Percentiles rank a stretch among this genome's conserved stretches.
phyloP scores from a whole-genome alignment of 2,888 invertebrate species.

The Tiliacea aurago region DNA sequence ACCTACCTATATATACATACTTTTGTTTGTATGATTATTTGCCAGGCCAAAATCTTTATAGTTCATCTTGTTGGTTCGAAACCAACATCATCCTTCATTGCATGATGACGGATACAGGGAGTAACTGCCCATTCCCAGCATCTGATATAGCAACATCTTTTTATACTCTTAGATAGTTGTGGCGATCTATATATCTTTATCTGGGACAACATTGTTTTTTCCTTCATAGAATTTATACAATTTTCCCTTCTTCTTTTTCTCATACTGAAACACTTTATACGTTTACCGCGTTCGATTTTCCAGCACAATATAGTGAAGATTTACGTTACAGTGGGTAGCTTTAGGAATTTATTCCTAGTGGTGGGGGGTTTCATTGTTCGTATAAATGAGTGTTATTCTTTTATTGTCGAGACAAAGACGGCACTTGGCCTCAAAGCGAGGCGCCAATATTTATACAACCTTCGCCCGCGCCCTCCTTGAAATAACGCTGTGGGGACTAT shows the following conservation, averaged over 20 bases:
- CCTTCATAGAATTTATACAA: slow-evolving; percentile 7
- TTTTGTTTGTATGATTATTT: not conserved
- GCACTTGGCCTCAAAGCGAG: slow-evolving; percentile 86
- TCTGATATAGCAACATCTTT: not conserved
- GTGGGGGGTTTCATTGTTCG: slow-evolving; percentile 81
- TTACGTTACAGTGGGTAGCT: slow-evolving; percentile 65
- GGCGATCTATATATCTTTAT: slow-evolving; percentile 1
- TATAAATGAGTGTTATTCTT: slow-evolving; percentile 89
- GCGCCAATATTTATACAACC: slow-evolving; percentile 88
- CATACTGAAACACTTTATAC: slow-evolving; percentile 44
- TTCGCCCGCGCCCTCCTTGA: slow-evolving; percentile 77
- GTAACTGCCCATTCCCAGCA: not conserved
- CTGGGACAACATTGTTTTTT: slow-evolving; percentile 1
- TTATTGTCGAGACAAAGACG: slow-evolving; percentile 88
- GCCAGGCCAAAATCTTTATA: not conserved
- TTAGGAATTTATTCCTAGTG: slow-evolving; percentile 64
- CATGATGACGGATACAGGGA: not conserved
- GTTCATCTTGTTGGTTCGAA: not conserved
- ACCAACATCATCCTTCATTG: not conserved
- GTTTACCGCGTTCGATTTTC: slow-evolving; percentile 61
- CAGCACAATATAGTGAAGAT: slow-evolving; percentile 63
- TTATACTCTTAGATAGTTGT: not conserved
- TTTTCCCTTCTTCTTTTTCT: slow-evolving; percentile 19
- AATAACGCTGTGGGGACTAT: slow-evolving; percentile 57
- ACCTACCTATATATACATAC: not conserved